Percentiles rank a stretch among this genome's conserved stretches.
These are phyloP conservation scores for Neosilurus hyrtlii DNA, from an alignment of 2,797 vertebrate species.

Conservation along the genomic window DNA sequence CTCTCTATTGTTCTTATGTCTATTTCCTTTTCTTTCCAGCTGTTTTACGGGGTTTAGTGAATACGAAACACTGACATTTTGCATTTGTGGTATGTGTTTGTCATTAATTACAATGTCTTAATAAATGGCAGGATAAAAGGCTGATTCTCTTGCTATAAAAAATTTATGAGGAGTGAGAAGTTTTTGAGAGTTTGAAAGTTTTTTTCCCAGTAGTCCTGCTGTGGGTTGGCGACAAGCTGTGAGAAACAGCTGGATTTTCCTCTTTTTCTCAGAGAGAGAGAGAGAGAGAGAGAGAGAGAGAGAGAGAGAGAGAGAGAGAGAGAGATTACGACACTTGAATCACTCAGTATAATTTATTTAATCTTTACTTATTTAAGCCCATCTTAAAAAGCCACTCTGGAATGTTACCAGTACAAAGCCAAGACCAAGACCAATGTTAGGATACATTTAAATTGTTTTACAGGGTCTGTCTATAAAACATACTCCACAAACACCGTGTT, in stretches of 20 bases:
- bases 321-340: constrained; percentile 2
- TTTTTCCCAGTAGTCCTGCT: constrained; percentile 46
- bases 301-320: too few relatives aligned
- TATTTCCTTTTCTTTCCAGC: not conserved
- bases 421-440: not conserved
- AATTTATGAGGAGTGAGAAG: constrained; percentile 51
- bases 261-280: constrained; percentile 14
- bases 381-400: constrained; percentile 4
- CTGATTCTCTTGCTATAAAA: constrained; percentile 36
- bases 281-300: not conserved
- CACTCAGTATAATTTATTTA: constrained; percentile 11
- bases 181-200: constrained; percentile 40
- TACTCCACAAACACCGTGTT: not conserved
- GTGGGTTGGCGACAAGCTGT: constrained; percentile 45
- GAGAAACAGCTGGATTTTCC: constrained; percentile 45
- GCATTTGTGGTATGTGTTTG: not conserved
- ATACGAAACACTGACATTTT: not conserved
- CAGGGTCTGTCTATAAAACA: not conserved
- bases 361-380: constrained; percentile 10
- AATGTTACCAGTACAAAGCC: not conserved
- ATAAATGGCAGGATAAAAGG: constrained; percentile 34
- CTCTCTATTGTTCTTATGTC: not conserved
- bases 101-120: constrained; percentile 28
- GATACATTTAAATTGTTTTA: not conserved
- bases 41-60: not conserved